Base-by-base conservation (phyloP, 1,140 invertebrate genomes). In the Glomeris maerens region DNA sequence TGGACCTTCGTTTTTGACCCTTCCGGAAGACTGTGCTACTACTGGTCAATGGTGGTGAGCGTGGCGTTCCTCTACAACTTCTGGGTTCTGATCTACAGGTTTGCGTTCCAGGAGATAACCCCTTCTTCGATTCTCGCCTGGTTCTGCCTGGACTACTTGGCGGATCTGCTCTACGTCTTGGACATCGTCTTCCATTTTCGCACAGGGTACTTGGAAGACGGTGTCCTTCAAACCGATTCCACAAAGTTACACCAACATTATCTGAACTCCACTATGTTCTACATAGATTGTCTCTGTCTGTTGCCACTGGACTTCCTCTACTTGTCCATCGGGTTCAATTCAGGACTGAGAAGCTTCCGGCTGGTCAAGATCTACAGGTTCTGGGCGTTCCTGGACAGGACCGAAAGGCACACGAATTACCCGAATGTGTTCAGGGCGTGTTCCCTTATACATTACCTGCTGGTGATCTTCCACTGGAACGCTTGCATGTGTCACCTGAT, bases 401-500 rank as follows among this genome's bases (percentile, higher is more conserved):
- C 92, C 38, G 94, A 98, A 67, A 76, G 94, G 55, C 93, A 98
- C 67, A 97, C 93, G 41, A 97, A 97, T 72, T 98, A 96, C 72
- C 93, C 93, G 51, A 98, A 98, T 73, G 76, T 96, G 65, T 92
- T 97, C 74, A 80, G 93, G 58, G 92, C 89, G 52, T 79, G 71
- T 4, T 86, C 87, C 62, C 76, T 96, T 59, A 86, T 94, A 65
- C 91, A 97, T 74, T 95, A 95, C 73, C 78, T 96, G 60, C 74
- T 97, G 71, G 90, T 94, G 69, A 92, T 96, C 69, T 97, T 97
- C 74, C 94, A 98, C 76, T 98, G 93, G 93, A 98, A 98, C 71
- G 91, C 93, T 57, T 97, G 93, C 74, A 75, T 97, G 63, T 94
- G 91, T 73, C 86, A 94, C 75, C 84, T 94, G 66, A 88, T 95